phyloP scores from a whole-genome alignment of 2,797 vertebrate species.

The Anguilla megastoma region DNA sequence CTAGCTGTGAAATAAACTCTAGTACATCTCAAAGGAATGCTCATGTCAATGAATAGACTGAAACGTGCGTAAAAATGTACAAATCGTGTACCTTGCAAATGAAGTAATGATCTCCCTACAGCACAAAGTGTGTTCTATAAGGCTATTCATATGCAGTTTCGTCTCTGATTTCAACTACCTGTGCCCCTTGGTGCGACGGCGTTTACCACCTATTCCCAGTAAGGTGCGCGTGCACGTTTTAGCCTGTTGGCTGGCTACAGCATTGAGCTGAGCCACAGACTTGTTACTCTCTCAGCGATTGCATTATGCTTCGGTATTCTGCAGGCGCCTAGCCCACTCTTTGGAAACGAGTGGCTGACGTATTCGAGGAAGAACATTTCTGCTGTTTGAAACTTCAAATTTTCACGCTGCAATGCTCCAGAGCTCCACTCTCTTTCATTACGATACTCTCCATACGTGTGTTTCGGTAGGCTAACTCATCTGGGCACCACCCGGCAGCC shows the following conservation, averaged over 20 bases:
- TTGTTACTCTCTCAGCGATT: slow-evolving; percentile 34
- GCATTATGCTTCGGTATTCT: slow-evolving; percentile 44
- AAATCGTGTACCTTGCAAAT: background rate
- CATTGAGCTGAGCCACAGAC: slow-evolving; percentile 39
- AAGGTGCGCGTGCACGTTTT: slow-evolving; percentile 37
- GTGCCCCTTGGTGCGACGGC: background rate
- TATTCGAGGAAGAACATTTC: slow-evolving; percentile 30
- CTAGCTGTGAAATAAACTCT: background rate
- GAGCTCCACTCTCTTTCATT: slow-evolving; percentile 18
- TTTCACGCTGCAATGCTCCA: slow-evolving; percentile 23
- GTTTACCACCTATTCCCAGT: slow-evolving; percentile 20
- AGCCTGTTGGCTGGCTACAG: slow-evolving; percentile 46
- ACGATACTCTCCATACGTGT: background rate
- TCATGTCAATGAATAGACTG: background rate
- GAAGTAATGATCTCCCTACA: background rate
- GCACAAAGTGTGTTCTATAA: background rate
- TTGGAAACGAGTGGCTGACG: slow-evolving; percentile 35
- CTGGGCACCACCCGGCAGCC: slow-evolving; percentile 3
- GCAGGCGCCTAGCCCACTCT: slow-evolving; percentile 34
- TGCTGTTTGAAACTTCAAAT: slow-evolving; percentile 43
- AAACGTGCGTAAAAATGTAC: background rate
- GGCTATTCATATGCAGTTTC: background rate
- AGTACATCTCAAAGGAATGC: background rate
- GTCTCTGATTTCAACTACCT: background rate
- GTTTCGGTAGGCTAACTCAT: background rate